A percentile compares a stretch with the other conserved stretches of the same genome.
Conservation (phyloP, 2,797 vertebrate genomes). For the Nyctibius grandis region DNA sequence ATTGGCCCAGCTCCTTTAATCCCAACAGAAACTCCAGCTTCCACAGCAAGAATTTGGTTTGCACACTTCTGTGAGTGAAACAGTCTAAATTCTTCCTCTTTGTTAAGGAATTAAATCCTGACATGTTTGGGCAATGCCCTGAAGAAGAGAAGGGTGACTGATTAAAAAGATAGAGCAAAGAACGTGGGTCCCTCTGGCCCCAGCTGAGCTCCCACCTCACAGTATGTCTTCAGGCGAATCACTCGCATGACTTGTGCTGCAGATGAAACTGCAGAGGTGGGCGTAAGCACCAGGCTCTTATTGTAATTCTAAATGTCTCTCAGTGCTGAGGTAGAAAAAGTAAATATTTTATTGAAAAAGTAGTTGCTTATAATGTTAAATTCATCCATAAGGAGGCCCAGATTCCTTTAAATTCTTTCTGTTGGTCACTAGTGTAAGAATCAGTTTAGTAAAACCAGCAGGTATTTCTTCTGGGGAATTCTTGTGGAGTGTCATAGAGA, state of each 20-base stretch:
- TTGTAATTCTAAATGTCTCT: not conserved
- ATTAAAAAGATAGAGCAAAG: not conserved
- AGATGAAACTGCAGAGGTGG: not conserved
- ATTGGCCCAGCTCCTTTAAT: not conserved
- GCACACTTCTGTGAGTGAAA: not conserved
- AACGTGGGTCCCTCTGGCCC: not conserved
- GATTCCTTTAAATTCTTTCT: not conserved
- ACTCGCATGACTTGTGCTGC: not conserved
- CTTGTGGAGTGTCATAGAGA: not conserved
- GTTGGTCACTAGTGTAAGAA: not conserved
- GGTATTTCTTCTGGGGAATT: constrained; percentile 3
- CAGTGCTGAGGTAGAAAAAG: not conserved
- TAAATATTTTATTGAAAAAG: constrained; percentile 27
- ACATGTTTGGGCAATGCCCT: not conserved
- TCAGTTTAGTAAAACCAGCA: not conserved
- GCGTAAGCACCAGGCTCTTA: not conserved
- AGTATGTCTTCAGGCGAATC: not conserved
- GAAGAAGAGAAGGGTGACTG: not conserved
- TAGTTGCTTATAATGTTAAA: constrained; percentile 18
- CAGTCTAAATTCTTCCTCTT: not conserved
- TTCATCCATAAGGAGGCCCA: not conserved
- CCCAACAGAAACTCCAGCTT: not conserved
- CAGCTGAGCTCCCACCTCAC: not conserved
- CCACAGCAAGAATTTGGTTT: not conserved
- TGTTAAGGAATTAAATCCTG: not conserved